Percentiles rank a stretch among this genome's conserved stretches.
Evolutionary conservation across 1,140 invertebrate species (phyloP).

Genomic region (Neotoxoptera formosana): DNA sequence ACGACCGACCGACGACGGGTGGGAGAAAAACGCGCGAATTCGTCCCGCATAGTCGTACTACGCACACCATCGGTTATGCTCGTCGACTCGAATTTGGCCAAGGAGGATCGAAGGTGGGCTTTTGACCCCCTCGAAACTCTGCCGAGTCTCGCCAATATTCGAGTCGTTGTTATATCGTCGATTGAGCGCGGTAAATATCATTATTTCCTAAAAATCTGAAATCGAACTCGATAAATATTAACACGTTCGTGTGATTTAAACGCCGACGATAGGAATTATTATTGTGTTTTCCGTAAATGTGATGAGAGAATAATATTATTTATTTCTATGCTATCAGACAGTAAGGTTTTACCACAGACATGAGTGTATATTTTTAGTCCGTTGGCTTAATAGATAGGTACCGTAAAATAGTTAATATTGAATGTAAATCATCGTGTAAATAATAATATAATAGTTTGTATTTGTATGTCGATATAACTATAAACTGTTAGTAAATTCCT

Average conservation of each 20-base stretch:
- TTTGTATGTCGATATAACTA: no score
- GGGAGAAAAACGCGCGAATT: not conserved
- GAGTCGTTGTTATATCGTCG: no score
- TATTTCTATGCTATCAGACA: no score
- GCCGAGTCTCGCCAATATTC: no score
- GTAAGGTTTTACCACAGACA: not conserved
- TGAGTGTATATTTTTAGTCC: no score
- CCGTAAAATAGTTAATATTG: no score
- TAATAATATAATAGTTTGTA: no score
- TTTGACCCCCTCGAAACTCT: no score
- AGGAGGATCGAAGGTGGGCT: accelerated
- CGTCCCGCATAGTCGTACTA: no score
- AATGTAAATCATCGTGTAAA: no score
- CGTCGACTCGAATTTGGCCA: not conserved
- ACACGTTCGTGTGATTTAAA: not conserved
- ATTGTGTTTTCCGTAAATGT: not conserved
- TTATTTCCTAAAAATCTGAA: not conserved
- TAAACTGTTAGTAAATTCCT: no score
- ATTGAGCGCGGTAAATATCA: not conserved
- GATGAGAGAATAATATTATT: not conserved
- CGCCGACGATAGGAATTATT: not conserved
- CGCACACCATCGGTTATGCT: not conserved
- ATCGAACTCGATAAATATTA: not conserved
- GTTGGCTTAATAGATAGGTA: no score
- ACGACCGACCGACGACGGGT: accelerated